phyloP scores from a whole-genome alignment of 1,140 invertebrate genomes.

The Samia ricini region DNA sequence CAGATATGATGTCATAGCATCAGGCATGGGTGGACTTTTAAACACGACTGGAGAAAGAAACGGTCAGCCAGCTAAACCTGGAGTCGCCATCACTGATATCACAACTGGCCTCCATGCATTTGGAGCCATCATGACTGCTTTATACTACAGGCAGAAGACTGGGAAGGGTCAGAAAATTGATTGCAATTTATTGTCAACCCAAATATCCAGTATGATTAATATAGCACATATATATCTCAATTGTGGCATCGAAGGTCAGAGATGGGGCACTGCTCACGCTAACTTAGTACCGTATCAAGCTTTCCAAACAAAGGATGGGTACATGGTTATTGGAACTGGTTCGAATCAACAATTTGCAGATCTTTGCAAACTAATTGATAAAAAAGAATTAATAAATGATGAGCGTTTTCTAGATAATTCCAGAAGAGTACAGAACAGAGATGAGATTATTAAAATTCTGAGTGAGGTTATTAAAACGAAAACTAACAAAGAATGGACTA shows the following conservation, averaged over 20 bases:
- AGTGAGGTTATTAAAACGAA: slow-evolving; percentile 81
- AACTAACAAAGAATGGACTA: slow-evolving; percentile 87
- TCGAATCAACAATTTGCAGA: slow-evolving; percentile 87
- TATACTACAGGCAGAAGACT: slow-evolving; percentile 87
- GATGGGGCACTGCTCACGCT: slow-evolving; percentile 94
- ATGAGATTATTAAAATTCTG: slow-evolving; percentile 82
- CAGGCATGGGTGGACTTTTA: slow-evolving; percentile 93
- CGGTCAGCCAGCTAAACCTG: slow-evolving; percentile 93
- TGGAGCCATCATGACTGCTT: slow-evolving; percentile 95
- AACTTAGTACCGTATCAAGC: slow-evolving; percentile 97
- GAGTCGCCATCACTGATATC: slow-evolving; percentile 95
- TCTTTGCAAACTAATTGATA: slow-evolving; percentile 82
- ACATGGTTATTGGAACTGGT: slow-evolving; percentile 91
- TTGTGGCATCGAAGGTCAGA: slow-evolving; percentile 84
- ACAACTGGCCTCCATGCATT: slow-evolving; percentile 96
- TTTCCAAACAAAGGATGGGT: slow-evolving; percentile 89
- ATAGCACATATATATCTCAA: slow-evolving; percentile 95
- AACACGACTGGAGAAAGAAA: slow-evolving; percentile 91
- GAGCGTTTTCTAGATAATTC: slow-evolving; percentile 85
- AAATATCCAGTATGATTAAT: slow-evolving; percentile 93
- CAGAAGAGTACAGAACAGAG: slow-evolving; percentile 86
- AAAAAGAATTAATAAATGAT: slow-evolving; percentile 81
- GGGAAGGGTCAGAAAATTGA: slow-evolving; percentile 95
- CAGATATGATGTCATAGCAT: slow-evolving; percentile 95
- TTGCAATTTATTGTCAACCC: slow-evolving; percentile 95